Evolutionary conservation across 2,888 invertebrate genomes (phyloP).

Genomic region (Drosophila subsilvestris): DNA sequence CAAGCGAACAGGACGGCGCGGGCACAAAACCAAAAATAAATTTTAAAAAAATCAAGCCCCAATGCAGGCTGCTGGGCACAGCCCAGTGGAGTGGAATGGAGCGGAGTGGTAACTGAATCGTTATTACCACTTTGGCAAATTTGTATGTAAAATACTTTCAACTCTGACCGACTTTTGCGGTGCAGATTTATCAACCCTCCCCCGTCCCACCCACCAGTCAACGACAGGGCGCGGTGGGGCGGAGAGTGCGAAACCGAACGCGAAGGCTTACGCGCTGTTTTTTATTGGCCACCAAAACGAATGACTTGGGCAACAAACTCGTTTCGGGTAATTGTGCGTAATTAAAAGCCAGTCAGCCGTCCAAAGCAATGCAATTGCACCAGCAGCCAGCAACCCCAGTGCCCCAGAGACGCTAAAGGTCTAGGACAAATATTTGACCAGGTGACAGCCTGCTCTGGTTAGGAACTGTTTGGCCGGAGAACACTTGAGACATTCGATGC

Average conservation of each 20-base stretch:
- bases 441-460: background rate
- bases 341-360: constrained; percentile 25
- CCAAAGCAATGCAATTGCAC: constrained; percentile 35
- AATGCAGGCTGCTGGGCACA: background rate
- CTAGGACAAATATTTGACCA: constrained; percentile 34
- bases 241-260: no score
- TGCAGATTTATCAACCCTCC: background rate
- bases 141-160: constrained; percentile 67
- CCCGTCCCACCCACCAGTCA: no score
- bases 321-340: constrained; percentile 42
- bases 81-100: constrained; percentile 4
- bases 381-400: constrained; percentile 14
- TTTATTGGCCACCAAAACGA: constrained; percentile 40
- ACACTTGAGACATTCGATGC: background rate
- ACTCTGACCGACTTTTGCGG: constrained; percentile 67
- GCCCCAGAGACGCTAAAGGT: constrained; percentile 19
- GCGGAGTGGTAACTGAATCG: constrained; percentile 9
- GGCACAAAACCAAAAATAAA: background rate
- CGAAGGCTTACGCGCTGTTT: background rate
- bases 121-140: background rate
- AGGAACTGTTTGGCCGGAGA: background rate
- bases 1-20: background rate
- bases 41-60: no score
- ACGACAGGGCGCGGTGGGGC: no score
- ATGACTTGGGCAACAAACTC: constrained; percentile 77